Percentiles rank a stretch among this genome's conserved stretches.
These are phyloP conservation scores for Hololepta plana DNA, from an alignment of 2,888 invertebrate species.

Conservation along the genomic window DNA sequence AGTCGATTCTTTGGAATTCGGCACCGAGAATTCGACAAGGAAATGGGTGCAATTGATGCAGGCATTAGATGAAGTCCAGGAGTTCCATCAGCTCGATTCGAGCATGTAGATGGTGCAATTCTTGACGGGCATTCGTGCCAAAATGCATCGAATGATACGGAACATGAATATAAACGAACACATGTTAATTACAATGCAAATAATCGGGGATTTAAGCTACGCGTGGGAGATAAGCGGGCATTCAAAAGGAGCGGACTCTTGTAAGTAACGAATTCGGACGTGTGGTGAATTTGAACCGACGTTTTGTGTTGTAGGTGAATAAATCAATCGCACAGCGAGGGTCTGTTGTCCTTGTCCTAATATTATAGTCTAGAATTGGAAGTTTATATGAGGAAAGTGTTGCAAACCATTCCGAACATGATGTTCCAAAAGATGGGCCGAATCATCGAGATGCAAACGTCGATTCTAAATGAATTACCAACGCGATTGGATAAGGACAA, in stretches of 20 bases:
- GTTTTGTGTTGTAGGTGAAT: slow-evolving; percentile 80
- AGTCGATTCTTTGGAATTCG: slow-evolving; percentile 58
- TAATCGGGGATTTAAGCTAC: slow-evolving; percentile 87
- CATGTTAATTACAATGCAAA: slow-evolving; percentile 75
- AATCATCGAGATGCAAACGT: slow-evolving; percentile 81
- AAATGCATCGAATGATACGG: slow-evolving; percentile 72
- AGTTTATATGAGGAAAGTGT: slow-evolving; percentile 77
- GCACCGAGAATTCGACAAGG: slow-evolving; percentile 57
- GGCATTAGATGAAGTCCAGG: slow-evolving; percentile 88
- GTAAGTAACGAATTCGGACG: slow-evolving; percentile 76
- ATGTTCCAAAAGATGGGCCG: slow-evolving; percentile 82
- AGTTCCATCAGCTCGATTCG: slow-evolving; percentile 84
- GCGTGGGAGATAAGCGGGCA: slow-evolving; percentile 89
- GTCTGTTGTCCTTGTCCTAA: slow-evolving; percentile 80
- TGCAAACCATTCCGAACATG: slow-evolving; percentile 93
- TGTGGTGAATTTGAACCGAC: slow-evolving; percentile 63
- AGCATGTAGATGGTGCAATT: slow-evolving; percentile 63
- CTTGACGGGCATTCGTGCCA: slow-evolving; percentile 64
- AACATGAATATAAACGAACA: slow-evolving; percentile 84
- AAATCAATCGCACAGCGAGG: slow-evolving; percentile 83
- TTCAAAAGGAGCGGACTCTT: too few species aligned
- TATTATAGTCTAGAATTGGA: slow-evolving; percentile 87
- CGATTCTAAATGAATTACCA: slow-evolving; percentile 76
- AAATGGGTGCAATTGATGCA: slow-evolving; percentile 85
- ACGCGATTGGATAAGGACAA: slow-evolving; percentile 87